Conservation (phyloP, 2,888 invertebrate genomes). For the Chaetogeoica ovagalla region DNA sequence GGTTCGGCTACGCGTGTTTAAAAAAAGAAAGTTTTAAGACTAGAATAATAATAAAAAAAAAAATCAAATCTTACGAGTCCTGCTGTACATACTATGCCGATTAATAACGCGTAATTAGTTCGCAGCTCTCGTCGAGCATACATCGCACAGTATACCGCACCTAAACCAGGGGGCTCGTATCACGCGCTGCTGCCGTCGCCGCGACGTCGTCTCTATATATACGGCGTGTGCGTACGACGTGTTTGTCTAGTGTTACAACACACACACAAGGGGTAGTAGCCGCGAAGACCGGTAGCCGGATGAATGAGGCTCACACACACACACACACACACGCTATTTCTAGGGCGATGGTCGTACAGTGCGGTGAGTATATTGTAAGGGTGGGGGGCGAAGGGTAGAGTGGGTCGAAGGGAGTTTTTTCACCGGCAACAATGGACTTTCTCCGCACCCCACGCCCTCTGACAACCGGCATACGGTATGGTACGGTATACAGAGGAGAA, state of each 20-base stretch:
- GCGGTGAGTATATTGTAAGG: neutral
- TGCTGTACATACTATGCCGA: too few species aligned
- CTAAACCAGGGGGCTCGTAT: too few species aligned
- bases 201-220: too few species aligned
- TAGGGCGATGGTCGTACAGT: conserved; percentile 1
- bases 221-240: neutral
- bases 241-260: conserved; percentile 49
- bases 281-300: conserved; percentile 47
- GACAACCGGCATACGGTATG: neutral
- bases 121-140: too few species aligned
- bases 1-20: too few species aligned
- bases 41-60: too few species aligned
- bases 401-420: conserved; percentile 13
- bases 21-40: too few species aligned
- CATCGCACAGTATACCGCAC: too few species aligned
- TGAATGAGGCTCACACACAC: conserved; percentile 32
- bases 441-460: neutral
- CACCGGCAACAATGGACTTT: conserved; percentile 46
- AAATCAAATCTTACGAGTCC: too few species aligned
- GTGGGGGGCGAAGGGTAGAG: too few species aligned
- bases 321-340: neutral
- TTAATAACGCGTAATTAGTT: too few species aligned
- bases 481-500: conserved; percentile 6
- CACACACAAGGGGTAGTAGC: conserved; percentile 34
- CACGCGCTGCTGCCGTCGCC: too few species aligned